These are phyloP conservation scores for Crax fasciolata DNA, from an alignment of 2,797 vertebrate species.

Conservation along the genomic window DNA sequence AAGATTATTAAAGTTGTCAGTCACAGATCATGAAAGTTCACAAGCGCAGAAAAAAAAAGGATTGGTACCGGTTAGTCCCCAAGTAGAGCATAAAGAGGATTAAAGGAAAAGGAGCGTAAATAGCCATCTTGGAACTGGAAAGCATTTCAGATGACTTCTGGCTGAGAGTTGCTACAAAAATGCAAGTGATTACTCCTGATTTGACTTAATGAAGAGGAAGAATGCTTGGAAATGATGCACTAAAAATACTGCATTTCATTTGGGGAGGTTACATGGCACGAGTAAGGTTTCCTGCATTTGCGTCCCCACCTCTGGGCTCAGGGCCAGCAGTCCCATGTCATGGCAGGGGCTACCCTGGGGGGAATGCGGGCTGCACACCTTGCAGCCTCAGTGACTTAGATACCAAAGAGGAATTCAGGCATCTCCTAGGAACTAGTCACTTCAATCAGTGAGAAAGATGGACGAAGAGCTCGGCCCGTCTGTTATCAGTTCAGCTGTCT, in stretches of 20 bases:
- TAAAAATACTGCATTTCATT: slow-evolving; percentile 53
- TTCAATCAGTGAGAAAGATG: neutral
- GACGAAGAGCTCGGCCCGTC: neutral
- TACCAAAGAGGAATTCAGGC: neutral
- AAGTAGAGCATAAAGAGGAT: slow-evolving; percentile 15
- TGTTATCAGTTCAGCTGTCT: neutral
- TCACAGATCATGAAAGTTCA: slow-evolving; percentile 56
- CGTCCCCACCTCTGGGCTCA: neutral
- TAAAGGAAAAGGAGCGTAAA: slow-evolving; percentile 32
- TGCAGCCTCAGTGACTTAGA: neutral
- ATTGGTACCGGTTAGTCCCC: slow-evolving; percentile 43
- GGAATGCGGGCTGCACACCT: neutral
- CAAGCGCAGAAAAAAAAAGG: neutral
- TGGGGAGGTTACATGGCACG: neutral
- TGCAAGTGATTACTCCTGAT: slow-evolving; percentile 66
- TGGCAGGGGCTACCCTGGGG: neutral
- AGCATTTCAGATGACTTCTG: slow-evolving; percentile 30
- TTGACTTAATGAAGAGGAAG: slow-evolving; percentile 60
- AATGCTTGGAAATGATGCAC: slow-evolving; percentile 59
- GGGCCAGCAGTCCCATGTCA: neutral
- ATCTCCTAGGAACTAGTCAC: neutral
- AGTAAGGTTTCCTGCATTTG: neutral
- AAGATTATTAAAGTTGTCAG: slow-evolving; percentile 68
- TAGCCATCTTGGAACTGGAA: slow-evolving; percentile 35
- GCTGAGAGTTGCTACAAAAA: slow-evolving; percentile 34